Conservation (phyloP, 2,797 vertebrate species). For the Heteromormyrus szaboi region DNA sequence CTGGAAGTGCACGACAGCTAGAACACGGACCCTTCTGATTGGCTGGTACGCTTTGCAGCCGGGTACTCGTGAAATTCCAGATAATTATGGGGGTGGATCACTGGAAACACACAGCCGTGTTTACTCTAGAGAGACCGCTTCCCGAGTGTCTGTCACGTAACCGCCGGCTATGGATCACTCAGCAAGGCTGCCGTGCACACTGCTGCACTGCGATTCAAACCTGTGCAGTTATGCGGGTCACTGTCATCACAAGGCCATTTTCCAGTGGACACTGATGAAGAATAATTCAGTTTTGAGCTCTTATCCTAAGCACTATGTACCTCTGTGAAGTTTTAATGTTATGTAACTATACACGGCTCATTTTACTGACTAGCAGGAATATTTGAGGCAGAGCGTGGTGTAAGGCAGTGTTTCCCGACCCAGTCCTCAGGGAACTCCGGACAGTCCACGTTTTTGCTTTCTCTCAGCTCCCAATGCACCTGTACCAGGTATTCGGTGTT, state of each 20-base stretch:
- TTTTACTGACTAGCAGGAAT: not conserved
- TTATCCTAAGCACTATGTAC: not conserved
- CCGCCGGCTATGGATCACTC: not conserved
- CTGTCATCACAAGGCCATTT: not conserved
- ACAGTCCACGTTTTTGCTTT: not conserved
- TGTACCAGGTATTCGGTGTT: not conserved
- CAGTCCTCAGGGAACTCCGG: not conserved
- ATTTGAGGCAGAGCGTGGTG: not conserved
- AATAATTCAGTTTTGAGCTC: not conserved
- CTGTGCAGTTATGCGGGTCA: not conserved
- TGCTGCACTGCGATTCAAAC: not conserved
- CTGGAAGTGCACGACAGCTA: not conserved
- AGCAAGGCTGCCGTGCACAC: not conserved
- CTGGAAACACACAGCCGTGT: not conserved
- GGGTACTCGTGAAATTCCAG: conserved; percentile 2
- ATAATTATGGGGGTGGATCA: conserved; percentile 7
- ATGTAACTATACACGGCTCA: not conserved
- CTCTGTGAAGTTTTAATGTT: not conserved
- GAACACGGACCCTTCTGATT: not conserved
- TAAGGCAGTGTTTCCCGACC: not conserved
- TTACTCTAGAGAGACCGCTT: not conserved
- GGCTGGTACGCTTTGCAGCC: not conserved
- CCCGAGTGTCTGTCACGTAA: not conserved
- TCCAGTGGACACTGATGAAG: not conserved
- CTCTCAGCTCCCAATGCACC: not conserved